These are phyloP conservation scores for Hestina assimilis DNA, from an alignment of 1,140 invertebrate genomes.

Conservation along the genomic window DNA sequence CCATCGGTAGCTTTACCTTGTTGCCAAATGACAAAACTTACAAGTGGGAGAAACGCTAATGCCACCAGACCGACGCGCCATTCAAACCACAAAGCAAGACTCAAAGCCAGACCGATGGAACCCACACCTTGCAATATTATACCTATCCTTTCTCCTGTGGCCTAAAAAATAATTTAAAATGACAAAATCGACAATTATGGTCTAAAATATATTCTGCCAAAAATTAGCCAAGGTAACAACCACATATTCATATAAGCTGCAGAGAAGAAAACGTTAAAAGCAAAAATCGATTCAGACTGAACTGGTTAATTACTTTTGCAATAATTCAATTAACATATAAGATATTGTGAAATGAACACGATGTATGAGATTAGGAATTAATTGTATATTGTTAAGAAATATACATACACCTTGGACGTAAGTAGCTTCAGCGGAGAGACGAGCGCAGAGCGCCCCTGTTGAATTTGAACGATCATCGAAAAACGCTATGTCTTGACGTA, in stretches of 20 bases:
- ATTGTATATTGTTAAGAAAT: no score
- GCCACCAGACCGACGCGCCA: slow-evolving; percentile 84
- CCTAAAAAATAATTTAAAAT: slow-evolving; percentile 78
- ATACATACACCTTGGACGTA: slow-evolving; percentile 31
- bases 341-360: not conserved
- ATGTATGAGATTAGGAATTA: no score
- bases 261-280: no score
- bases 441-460: slow-evolving; percentile 87
- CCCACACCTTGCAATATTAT: slow-evolving; percentile 82
- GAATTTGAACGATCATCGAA: slow-evolving; percentile 87
- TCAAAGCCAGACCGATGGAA: slow-evolving; percentile 79
- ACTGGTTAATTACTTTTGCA: not conserved
- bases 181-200: no score
- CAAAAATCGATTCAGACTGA: no score
- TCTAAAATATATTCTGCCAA: not conserved
- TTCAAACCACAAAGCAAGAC: slow-evolving; percentile 82
- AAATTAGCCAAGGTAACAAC: no score
- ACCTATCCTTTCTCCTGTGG: slow-evolving; percentile 84
- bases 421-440: slow-evolving; percentile 85
- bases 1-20: slow-evolving; percentile 79
- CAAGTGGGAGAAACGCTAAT: slow-evolving; percentile 82
- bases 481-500: slow-evolving; percentile 87
- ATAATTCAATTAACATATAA: not conserved
- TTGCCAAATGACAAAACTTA: slow-evolving; percentile 80
- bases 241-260: no score